A percentile compares a stretch with the other conserved stretches of the same genome.
Conservation (phyloP, 2,797 vertebrate genomes). For the Diplodus sargus region DNA sequence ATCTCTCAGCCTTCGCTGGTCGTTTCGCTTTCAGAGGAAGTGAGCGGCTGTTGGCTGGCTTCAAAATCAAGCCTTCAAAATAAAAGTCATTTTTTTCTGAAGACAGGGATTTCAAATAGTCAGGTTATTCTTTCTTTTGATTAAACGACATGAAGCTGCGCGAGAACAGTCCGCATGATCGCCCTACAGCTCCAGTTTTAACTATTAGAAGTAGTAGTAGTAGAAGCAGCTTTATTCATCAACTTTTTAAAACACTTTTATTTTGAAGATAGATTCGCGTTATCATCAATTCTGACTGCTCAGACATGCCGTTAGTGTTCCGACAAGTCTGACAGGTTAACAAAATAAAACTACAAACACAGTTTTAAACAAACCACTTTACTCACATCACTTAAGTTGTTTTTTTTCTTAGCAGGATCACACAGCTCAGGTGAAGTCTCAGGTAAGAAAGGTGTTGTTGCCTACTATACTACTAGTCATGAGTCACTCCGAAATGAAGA, state of each 20-base stretch:
- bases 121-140: not conserved
- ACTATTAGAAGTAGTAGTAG: not conserved
- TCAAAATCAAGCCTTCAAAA: constrained; percentile 5
- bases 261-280: not conserved
- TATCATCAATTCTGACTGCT: too few species aligned
- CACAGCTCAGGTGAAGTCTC: constrained; percentile 9
- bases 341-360: not conserved
- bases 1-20: rapidly evolving
- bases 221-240: not conserved
- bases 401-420: not conserved
- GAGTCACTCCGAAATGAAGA: not conserved
- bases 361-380: constrained; percentile 16
- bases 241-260: constrained; percentile 3
- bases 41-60: rapidly evolving
- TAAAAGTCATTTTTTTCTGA: not conserved
- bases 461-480: not conserved
- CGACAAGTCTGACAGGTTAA: not conserved
- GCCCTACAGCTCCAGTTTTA: not conserved
- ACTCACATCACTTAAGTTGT: constrained; percentile 4
- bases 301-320: not conserved
- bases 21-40: constrained; percentile 48
- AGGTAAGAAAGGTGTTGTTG: not conserved
- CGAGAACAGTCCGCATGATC: too few species aligned
- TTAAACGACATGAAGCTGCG: not conserved
- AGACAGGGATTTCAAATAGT: not conserved